Conservation (phyloP, 92 coral and sea anemone species). For the Palythoa caribaeorum region DNA sequence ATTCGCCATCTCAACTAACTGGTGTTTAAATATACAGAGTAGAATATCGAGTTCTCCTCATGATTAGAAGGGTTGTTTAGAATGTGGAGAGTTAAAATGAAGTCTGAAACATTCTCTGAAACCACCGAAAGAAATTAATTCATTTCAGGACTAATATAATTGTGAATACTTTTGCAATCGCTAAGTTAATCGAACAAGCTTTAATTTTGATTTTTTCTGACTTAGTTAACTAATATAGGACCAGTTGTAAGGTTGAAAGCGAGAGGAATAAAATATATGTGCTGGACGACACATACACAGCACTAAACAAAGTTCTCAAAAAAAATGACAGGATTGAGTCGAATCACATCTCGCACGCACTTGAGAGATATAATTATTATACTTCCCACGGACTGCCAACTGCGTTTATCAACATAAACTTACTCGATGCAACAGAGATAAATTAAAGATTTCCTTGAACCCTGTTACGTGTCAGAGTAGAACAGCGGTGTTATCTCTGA, state of each 20-base stretch:
- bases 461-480: neutral
- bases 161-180: neutral
- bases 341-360: constrained; percentile 9
- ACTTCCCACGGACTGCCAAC: neutral
- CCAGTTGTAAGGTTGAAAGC: neutral
- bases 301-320: neutral
- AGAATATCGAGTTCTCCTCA: neutral
- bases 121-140: constrained; percentile 2
- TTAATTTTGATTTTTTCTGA: constrained; percentile 7
- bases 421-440: neutral
- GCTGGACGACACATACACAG: neutral
- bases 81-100: neutral
- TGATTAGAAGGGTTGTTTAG: neutral
- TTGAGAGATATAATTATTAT: neutral
- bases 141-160: neutral
- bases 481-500: neutral
- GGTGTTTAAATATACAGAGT: too few relatives aligned
- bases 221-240: neutral
- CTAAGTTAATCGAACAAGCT: neutral
- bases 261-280: neutral
- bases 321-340: neutral
- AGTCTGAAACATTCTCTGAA: constrained; percentile 6
- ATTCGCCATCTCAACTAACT: neutral
- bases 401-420: neutral
- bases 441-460: neutral